Conservation (phyloP, 2,113 vertebrate genomes). For the Phylloscopus whistleri region DNA sequence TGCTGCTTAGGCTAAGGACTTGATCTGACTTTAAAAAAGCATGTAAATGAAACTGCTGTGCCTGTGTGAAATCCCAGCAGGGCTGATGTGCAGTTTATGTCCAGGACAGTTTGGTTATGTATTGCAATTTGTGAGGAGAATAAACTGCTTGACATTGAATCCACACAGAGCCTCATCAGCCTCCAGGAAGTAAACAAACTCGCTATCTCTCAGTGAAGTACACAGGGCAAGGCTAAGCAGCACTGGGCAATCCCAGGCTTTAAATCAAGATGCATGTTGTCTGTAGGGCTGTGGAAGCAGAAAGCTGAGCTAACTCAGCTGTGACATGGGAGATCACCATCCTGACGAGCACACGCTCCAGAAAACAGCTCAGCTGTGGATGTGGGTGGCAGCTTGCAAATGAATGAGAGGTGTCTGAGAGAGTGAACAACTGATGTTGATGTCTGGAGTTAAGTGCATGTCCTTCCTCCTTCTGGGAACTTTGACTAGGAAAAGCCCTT, state of each 20-base stretch:
- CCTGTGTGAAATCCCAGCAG: neutral
- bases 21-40: neutral
- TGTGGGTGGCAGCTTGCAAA: neutral
- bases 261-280: neutral
- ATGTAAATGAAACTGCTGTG: neutral
- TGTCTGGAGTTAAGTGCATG: neutral
- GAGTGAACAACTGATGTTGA: neutral
- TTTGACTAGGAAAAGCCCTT: neutral
- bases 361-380: neutral
- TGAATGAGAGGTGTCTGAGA: neutral
- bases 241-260: neutral
- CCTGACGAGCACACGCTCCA: neutral
- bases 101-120: neutral
- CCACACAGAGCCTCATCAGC: neutral
- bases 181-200: neutral
- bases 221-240: neutral
- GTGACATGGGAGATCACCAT: neutral
- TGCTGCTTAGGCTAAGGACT: neutral
- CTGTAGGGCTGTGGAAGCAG: neutral
- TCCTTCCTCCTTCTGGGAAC: neutral
- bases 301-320: neutral
- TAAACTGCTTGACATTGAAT: neutral
- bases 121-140: neutral
- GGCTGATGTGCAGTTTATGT: neutral
- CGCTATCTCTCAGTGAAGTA: neutral